Evolutionary conservation across 2,888 invertebrate genomes (phyloP), one percentile per base, ranked within the genome.

Genomic region (Xylota sylvarum): DNA sequence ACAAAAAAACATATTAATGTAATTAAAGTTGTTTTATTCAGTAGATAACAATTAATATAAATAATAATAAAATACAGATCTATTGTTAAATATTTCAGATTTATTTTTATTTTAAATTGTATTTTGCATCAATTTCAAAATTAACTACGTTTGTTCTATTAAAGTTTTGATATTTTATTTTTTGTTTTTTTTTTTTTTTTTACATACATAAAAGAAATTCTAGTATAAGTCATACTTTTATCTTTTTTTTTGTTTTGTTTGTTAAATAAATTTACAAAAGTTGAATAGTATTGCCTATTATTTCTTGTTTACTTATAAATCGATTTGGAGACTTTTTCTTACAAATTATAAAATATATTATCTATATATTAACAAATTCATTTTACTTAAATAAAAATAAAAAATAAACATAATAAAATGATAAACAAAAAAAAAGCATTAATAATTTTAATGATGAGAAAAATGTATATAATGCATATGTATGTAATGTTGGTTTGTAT

Each of bases 21-120:
- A 62, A 67, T 79, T 78, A 64, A 79, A 74, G 32, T 58, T 74
- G 32, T 62, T 81, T 85, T 86, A 86, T 77, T 86, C 81, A 86
- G 86, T 81, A 86, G 81, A 81, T 86, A 86, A 86, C 86, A 86
- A 86, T 86, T 62, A 67, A 86, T 81, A 86, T 77, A 81, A 81
- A 81, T 86, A 85, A 85, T 85, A 85, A 77, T 77, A 72, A 72
- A 72, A 77, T 77, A 77, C 67, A 81, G 52, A 73, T 72, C 77
- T 86, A 81, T 85, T 80, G 80, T 65, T 76, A 52, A 43, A 76
- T 76, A 60, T 81, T 81, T 86, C 81, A 72, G 58, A 69, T 40
- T 46, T 30, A 3, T 37, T 37, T 37, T 37, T 23, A 2, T 1
- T 23, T 23, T 23, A 23, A 17, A 55, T 72, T 76, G 83, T 56